These are phyloP conservation scores for Neocrepidodera transversa DNA, from an alignment of 2,888 invertebrate species.

Conservation along the genomic window DNA sequence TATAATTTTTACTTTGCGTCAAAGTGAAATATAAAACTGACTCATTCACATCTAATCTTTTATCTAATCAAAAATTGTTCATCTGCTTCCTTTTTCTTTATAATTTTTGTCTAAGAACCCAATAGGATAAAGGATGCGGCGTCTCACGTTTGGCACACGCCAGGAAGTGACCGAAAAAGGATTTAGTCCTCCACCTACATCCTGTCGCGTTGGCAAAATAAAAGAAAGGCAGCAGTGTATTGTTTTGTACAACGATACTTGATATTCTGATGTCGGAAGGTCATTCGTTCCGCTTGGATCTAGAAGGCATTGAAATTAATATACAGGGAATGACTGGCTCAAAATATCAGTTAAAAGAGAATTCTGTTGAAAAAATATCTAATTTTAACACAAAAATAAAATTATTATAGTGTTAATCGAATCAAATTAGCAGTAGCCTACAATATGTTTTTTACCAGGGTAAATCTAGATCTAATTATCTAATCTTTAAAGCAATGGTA, in stretches of 20 bases:
- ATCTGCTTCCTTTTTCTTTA: not conserved
- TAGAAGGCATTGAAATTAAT: slow-evolving; percentile 6
- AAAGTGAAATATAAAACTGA: no score
- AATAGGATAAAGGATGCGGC: slow-evolving; percentile 3
- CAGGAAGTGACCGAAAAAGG: slow-evolving; percentile 26
- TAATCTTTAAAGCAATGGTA: no score
- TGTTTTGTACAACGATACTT: slow-evolving; percentile 13
- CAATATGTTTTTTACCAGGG: no score
- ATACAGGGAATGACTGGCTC: not conserved
- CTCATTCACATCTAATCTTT: no score
- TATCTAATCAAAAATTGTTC: no score
- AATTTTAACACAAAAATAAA: no score
- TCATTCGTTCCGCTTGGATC: slow-evolving; percentile 17
- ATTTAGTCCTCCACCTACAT: slow-evolving; percentile 12
- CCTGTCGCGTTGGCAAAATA: slow-evolving; percentile 13
- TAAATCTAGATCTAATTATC: no score
- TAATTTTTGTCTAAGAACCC: slow-evolving; percentile 4
- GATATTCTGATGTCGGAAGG: slow-evolving; percentile 22
- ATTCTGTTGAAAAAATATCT: no score
- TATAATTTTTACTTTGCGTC: no score
- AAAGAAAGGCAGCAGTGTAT: not conserved
- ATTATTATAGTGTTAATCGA: no score
- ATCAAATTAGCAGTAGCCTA: no score
- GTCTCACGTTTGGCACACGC: slow-evolving; percentile 26
- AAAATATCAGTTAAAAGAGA: not conserved